phyloP scores from a whole-genome alignment of 2,888 invertebrate genomes.

The Nomada lathburiana region DNA sequence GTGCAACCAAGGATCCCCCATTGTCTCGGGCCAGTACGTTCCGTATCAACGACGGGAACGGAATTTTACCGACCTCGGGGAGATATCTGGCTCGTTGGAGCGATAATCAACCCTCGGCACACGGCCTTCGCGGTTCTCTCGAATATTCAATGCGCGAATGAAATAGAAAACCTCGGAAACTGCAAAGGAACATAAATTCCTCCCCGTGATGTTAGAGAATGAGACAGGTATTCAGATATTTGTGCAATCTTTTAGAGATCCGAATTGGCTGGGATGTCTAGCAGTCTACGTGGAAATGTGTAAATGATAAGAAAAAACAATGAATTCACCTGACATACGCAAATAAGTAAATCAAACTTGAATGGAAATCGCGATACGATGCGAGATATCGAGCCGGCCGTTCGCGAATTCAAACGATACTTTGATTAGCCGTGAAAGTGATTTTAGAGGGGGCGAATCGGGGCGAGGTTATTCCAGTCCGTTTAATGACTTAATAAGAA shows the following conservation, averaged over 20 bases:
- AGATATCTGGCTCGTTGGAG: neutral
- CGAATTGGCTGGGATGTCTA: conserved; percentile 8
- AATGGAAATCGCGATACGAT: neutral
- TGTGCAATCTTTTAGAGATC: neutral
- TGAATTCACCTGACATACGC: too few species aligned
- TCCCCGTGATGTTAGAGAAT: neutral
- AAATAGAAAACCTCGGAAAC: neutral
- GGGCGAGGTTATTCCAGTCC: conserved; percentile 8
- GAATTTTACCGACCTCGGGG: too few species aligned
- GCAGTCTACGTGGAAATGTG: neutral
- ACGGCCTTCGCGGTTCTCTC: too few species aligned
- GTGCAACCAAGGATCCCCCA: conserved; percentile 31
- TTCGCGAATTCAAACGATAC: conserved; percentile 14
- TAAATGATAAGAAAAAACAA: neutral
- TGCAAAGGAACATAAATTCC: conserved; percentile 2
- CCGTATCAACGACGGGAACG: conserved; percentile 26
- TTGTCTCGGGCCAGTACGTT: conserved; percentile 13
- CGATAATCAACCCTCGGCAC: neutral
- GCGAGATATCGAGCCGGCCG: neutral
- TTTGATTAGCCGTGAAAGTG: conserved; percentile 12
- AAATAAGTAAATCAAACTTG: neutral
- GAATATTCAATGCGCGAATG: neutral
- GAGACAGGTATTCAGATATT: neutral
- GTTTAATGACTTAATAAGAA: conserved; percentile 38
- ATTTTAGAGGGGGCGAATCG: neutral